phyloP scores from a whole-genome alignment of 2,113 vertebrate species.

The Lepus americanus region DNA sequence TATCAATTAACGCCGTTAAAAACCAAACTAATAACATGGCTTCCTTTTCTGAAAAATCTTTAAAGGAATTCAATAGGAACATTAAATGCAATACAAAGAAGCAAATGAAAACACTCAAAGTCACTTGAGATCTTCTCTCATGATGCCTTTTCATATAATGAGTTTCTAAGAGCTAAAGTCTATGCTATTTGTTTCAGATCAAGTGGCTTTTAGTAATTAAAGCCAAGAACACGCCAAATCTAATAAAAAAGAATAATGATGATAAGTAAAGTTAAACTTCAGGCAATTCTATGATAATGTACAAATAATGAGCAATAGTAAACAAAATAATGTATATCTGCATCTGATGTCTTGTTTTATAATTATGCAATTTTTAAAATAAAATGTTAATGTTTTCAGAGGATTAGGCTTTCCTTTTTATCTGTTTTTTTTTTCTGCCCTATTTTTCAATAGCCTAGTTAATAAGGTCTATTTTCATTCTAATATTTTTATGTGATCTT shows the following conservation, averaged over 20 bases:
- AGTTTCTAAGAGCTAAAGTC: background rate
- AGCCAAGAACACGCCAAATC: background rate
- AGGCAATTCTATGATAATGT: background rate
- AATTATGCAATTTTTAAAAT: background rate
- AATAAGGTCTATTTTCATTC: background rate
- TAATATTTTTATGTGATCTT: background rate
- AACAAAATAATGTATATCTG: background rate
- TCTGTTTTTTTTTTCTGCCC: background rate
- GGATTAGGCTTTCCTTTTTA: background rate
- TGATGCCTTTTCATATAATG: background rate
- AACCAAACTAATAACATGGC: slow-evolving; percentile 66
- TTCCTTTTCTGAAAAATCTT: slow-evolving; percentile 77
- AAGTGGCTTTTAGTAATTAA: background rate
- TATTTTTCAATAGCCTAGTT: background rate
- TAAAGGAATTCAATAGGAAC: slow-evolving; percentile 76
- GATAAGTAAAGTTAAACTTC: background rate
- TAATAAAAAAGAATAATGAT: background rate
- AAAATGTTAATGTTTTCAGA: background rate
- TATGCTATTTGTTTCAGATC: background rate
- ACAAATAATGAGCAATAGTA: background rate
- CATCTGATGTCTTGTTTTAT: background rate
- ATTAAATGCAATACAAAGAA: slow-evolving; percentile 73
- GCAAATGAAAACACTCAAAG: slow-evolving; percentile 73
- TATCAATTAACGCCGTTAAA: slow-evolving; percentile 83
- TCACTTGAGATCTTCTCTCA: background rate